A percentile compares a stretch with the other conserved stretches of the same genome.
phyloP scores from a whole-genome alignment of 2,797 vertebrate species.

The Xenops minutus region DNA sequence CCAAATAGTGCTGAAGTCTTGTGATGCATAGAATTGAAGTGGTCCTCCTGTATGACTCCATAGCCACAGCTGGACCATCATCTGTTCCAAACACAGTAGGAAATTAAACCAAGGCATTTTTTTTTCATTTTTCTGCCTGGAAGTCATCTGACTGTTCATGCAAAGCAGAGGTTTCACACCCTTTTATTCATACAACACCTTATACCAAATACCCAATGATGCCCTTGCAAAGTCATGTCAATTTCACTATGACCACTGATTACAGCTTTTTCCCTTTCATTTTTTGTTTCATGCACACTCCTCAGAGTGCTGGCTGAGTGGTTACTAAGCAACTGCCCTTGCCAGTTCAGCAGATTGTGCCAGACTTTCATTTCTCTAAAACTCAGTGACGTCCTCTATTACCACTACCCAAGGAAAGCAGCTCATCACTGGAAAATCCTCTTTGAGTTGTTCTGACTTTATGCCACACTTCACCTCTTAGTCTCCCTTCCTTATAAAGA shows the following conservation, averaged over 20 bases:
- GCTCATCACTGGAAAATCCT: constrained; percentile 11
- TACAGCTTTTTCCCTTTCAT: constrained; percentile 61
- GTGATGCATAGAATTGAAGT: neutral
- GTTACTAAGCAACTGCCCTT: neutral
- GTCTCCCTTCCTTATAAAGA: neutral
- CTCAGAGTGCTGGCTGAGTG: neutral
- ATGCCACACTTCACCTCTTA: neutral
- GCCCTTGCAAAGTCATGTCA: constrained; percentile 49
- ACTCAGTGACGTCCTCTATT: neutral
- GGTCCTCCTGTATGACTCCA: neutral
- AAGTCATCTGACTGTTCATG: constrained; percentile 65
- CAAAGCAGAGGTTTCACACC: constrained; percentile 78
- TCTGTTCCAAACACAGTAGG: constrained; percentile 7
- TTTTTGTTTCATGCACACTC: constrained; percentile 62
- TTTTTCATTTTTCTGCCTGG: constrained; percentile 60
- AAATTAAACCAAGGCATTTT: constrained; percentile 47
- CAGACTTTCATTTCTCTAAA: constrained; percentile 23
- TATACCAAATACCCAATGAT: neutral
- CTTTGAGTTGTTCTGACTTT: constrained; percentile 6
- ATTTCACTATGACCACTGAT: constrained; percentile 44
- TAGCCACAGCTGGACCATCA: neutral
- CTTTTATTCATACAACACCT: constrained; percentile 24
- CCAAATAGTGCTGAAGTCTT: neutral
- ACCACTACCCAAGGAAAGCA: neutral
- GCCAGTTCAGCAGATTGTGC: neutral